Conservation (phyloP, 2,113 vertebrate genomes). For the Bubo blakistoni region DNA sequence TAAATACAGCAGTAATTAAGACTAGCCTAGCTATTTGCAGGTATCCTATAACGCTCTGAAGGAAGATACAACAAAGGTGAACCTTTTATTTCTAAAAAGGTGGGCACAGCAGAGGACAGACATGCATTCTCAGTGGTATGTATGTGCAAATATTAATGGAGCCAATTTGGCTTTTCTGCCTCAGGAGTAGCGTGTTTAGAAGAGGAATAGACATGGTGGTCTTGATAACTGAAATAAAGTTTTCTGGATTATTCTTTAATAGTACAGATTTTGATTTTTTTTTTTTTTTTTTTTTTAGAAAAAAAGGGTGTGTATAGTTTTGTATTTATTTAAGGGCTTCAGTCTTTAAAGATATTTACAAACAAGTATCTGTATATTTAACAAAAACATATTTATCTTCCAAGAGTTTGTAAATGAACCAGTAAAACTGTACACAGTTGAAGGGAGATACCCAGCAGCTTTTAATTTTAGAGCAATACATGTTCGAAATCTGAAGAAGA, state of each 20-base stretch:
- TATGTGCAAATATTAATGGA: neutral
- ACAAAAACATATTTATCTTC: neutral
- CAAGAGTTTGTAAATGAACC: neutral
- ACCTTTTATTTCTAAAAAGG: neutral
- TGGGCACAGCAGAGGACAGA: neutral
- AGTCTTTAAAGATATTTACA: neutral
- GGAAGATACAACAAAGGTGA: neutral
- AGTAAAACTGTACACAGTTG: neutral
- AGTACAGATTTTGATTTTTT: neutral
- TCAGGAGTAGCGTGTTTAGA: neutral
- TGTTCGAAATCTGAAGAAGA: neutral
- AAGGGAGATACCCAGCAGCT: neutral
- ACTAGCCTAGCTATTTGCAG: neutral
- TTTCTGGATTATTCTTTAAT: neutral
- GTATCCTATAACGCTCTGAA: neutral
- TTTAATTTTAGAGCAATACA: neutral
- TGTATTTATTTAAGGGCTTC: neutral
- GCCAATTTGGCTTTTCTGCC: neutral
- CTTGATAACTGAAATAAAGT: neutral
- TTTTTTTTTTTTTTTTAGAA: neutral
- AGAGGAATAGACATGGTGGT: neutral
- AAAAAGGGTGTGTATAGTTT: neutral
- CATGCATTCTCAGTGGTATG: neutral
- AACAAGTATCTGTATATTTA: neutral
- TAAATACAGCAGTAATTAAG: neutral